Base-by-base conservation (phyloP, 2,113 vertebrate genomes). In the Tachysurus fulvidraco region DNA sequence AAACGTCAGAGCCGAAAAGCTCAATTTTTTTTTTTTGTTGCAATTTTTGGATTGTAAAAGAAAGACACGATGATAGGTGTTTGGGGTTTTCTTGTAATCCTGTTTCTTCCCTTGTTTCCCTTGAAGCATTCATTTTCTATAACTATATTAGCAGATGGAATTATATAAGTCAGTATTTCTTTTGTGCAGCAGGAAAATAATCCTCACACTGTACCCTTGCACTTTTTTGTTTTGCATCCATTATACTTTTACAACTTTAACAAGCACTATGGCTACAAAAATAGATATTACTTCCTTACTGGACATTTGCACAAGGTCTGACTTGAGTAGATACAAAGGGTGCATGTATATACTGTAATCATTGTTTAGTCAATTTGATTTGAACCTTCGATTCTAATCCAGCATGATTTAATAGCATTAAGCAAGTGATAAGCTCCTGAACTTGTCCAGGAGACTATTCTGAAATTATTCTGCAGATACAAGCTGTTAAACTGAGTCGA, bases 1-100 rank as follows among this genome's bases (percentile, higher is more conserved):
- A 71, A 71, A 71, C 41, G 67, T 71, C 67, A 71, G 73, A 77
- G 23, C 73, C 25, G 11, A 25, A 25, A 77, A 52, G 73, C 73
- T 14, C n/a, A n/a, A n/a, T 36, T 36, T 36, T 36, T 36, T 36
- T 36, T 36, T 36, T 36, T 36, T 36, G 36, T 55, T 54, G 28
- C 12, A 78, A 54, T 55, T n/a, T 78, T 10, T 55, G 23, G 50
- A 25, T 28, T 25, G 71, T 23, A 74, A 74, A 50, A 21, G 36
- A 74, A 74, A 74, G 36, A 71, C 41, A 46, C 46, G 21, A 74
- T 25, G 19, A 21, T 25, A 46, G 21, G 76, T 28, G 14, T 19
- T 74, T 7, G 0, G 30, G 3, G 0, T 54, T 81, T 46, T 65
- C 44, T n/a, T 28, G 81, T 64, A 28, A 25, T 55, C 19, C n/a